Base-by-base conservation (phyloP, 2,888 invertebrate species). In the Zootermopsis nevadensis region DNA sequence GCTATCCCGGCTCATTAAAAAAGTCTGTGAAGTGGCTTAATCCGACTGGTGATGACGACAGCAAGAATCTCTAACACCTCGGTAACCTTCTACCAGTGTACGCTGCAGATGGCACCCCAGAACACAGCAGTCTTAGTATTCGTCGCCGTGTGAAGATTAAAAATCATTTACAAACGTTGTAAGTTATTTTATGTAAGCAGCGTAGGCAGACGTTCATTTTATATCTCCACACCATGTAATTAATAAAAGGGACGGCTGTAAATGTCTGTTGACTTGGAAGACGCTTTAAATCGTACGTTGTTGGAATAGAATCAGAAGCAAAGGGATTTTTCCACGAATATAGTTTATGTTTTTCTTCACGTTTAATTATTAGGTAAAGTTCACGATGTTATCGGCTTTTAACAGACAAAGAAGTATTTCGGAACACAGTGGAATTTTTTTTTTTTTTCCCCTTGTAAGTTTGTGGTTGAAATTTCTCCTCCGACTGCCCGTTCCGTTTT, bases 331-430 rank as follows among this genome's bases (percentile, higher is more conserved):
- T 60, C 60, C n/a, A 60, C 60, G 60, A 60, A 60, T 60, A 7
- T 60, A 27, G 60, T n/a, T 27, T 48, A 4, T 48, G 48, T 1
- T 48, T 48, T 48, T 48, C 19, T 48, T 48, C 27, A 27, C 0
- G n/a, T 76, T 76, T 76, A 76, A 42, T 76, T 76, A 27, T 15
- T 27, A 30, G 30, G n/a, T 76, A 12, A 38, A 38, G 42, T 27
- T 42, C 12, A 35, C 27, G 30, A 42, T 76, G 27, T 42, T 27
- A 76, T 76, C 76, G 42, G 42, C 42, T n/a, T 76, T 76, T 76
- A 76, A 42, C 42, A 19, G 35, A 74, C 72, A 76, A 38, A 76
- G 30, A 48, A 27, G 19, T 7, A 60, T 60, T 27, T 27, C 6
- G 8, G 15, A 60, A 60, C n/a, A 15, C n/a, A 27, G n/a, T 27